These are phyloP conservation scores for Phyto melanocephala DNA, from an alignment of 2,888 invertebrate species.

Conservation along the genomic window DNA sequence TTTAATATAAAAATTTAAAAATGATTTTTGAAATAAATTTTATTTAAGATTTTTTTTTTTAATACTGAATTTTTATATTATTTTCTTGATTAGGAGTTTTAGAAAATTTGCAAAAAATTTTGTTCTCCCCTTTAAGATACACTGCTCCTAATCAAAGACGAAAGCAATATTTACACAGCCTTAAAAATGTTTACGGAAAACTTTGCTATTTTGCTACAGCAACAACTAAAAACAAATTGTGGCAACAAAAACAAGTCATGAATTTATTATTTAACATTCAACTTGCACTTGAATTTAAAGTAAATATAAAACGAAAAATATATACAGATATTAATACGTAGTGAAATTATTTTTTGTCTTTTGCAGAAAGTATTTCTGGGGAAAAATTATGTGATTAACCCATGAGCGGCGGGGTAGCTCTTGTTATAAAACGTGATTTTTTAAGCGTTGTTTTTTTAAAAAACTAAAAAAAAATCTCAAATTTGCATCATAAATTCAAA, in stretches of 20 bases:
- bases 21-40: too few relatives aligned
- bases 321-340: constrained; percentile 2
- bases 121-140: too few relatives aligned
- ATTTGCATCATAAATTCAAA: too few relatives aligned
- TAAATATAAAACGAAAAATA: neutral
- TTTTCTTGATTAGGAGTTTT: too few relatives aligned
- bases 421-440: too few relatives aligned
- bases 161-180: neutral
- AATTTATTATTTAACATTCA: constrained; percentile 60
- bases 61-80: too few relatives aligned
- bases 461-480: too few relatives aligned
- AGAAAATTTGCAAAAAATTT: too few relatives aligned
- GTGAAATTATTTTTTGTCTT: neutral
- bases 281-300: constrained; percentile 63
- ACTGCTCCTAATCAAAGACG: neutral
- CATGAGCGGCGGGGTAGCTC: neutral
- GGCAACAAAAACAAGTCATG: constrained; percentile 18
- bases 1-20: too few relatives aligned
- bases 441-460: too few relatives aligned
- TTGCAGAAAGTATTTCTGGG: neutral
- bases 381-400: constrained; percentile 5
- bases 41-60: too few relatives aligned
- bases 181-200: constrained; percentile 36
- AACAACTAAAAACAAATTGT: constrained; percentile 9
- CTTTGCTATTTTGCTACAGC: neutral